phyloP scores from a whole-genome alignment of 1,140 invertebrate genomes.

The Asobara japonica region DNA sequence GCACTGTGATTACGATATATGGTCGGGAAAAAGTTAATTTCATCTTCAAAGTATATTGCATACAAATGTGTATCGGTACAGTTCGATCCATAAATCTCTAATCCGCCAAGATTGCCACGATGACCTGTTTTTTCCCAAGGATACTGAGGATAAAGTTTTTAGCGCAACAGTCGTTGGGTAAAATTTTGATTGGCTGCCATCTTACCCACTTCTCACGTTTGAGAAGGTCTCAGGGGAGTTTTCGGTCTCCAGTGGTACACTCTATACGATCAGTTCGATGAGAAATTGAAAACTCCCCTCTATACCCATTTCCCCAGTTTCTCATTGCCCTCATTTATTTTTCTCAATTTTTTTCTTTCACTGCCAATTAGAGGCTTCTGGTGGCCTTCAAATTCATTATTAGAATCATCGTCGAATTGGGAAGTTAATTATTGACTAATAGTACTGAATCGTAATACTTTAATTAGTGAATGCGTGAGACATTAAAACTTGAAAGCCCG shows the following conservation, averaged over 20 bases:
- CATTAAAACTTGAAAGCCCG: too few species aligned
- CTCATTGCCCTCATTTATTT: constrained; percentile 13
- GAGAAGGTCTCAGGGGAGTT: neutral
- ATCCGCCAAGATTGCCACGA: neutral
- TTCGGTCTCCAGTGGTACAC: neutral
- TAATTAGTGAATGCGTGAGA: too few species aligned
- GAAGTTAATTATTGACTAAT: too few species aligned
- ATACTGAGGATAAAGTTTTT: constrained; percentile 11
- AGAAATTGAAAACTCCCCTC: constrained; percentile 21
- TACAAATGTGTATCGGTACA: too few species aligned
- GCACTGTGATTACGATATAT: too few species aligned
- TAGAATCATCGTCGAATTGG: too few species aligned
- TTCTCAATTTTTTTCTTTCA: neutral
- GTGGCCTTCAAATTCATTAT: neutral
- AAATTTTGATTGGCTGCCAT: constrained; percentile 27
- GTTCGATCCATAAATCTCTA: too few species aligned
- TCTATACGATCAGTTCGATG: neutral
- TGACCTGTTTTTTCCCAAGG: neutral
- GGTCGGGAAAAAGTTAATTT: too few species aligned
- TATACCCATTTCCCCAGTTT: constrained; percentile 19
- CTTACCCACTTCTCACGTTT: neutral
- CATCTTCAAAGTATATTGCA: neutral
- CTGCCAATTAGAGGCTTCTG: neutral
- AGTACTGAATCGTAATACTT: too few species aligned
- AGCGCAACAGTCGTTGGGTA: neutral